Base-by-base conservation (phyloP, 2,113 vertebrate species). In the Marmota flaviventris region DNA sequence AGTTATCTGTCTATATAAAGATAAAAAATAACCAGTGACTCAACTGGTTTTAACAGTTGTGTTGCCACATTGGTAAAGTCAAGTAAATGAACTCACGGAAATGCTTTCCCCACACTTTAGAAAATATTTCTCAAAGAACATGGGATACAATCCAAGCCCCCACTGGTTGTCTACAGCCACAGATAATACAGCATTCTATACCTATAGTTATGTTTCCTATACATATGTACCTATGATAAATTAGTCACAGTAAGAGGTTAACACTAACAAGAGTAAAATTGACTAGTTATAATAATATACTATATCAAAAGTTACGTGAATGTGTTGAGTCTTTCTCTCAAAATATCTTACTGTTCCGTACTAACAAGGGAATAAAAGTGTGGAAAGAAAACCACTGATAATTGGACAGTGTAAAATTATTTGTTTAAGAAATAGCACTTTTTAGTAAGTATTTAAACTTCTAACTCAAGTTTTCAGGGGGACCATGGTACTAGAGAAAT, bases 391-490 rank as follows among this genome's bases (percentile, higher is more conserved):
- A 37, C n/a, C 45, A 32, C n/a, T 8, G 24, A n/a, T 34, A 51
- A 34, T 3, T 6, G 37, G 42, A 53, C 1, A 27, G 8, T 85
- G n/a, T 27, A 61, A 45, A 16, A 22, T 56, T 58, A 69, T 88
- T 87, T 89, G 16, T 73, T 63, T 81, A 93, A 53, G 37, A 92
- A 90, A n/a, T 58, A 85, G 42, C 3, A 61, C 45, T 84, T 86
- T 75, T 7, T 63, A 53, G 70, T 83, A 67, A 16, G 5, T 76
- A 1, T 79, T 93, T 48, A 61, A 34, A 63, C 20, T 48, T 72
- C 17, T 79, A 8, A 8, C 42, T 45, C 18, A 53, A 37, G 8
- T 89, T 82, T 85, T 94, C 45, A 24, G 5, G 39, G 63, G 37
- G 45, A 63, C 67, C 11, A 4, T 76, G 42, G 14, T 70, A 9